Evolutionary conservation across 2,113 vertebrate species (phyloP).

Genomic region (Erinaceus europaeus): DNA sequence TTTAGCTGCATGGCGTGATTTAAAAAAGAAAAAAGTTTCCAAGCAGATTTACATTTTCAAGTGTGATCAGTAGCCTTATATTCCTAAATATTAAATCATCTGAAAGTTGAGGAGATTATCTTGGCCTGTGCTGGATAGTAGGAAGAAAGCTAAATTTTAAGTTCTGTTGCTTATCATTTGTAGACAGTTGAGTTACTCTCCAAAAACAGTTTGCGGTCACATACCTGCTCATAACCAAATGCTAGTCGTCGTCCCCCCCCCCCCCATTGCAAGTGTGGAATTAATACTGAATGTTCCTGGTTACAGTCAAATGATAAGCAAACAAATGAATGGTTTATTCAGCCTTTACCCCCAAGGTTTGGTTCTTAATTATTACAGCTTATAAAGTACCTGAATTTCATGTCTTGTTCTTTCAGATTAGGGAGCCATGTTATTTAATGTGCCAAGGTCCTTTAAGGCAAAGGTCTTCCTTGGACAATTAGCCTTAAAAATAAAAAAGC

Average conservation of each 20-base stretch:
- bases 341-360: constrained; percentile 12
- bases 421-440: constrained; percentile 32
- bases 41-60: constrained; percentile 1
- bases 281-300: neutral
- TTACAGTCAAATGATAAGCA: constrained; percentile 32
- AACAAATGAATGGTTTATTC: constrained; percentile 26
- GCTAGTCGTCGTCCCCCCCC: too few relatives aligned
- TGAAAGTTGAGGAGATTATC: constrained; percentile 2
- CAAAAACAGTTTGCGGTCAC: neutral
- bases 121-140: neutral
- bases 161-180: neutral
- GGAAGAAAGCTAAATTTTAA: constrained; percentile 32
- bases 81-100: constrained; percentile 28
- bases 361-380: constrained; percentile 38
- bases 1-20: constrained; percentile 22
- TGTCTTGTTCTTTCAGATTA: constrained; percentile 48
- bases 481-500: constrained; percentile 57
- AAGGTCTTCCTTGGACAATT: constrained; percentile 59
- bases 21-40: constrained; percentile 26
- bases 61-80: constrained; percentile 51
- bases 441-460: constrained; percentile 51
- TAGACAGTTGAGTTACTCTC: constrained; percentile 34
- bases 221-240: constrained; percentile 4
- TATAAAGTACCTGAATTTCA: constrained; percentile 37
- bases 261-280: neutral